Base-by-base conservation (phyloP, 2,888 invertebrate genomes). In the Trichopoda pennipes region DNA sequence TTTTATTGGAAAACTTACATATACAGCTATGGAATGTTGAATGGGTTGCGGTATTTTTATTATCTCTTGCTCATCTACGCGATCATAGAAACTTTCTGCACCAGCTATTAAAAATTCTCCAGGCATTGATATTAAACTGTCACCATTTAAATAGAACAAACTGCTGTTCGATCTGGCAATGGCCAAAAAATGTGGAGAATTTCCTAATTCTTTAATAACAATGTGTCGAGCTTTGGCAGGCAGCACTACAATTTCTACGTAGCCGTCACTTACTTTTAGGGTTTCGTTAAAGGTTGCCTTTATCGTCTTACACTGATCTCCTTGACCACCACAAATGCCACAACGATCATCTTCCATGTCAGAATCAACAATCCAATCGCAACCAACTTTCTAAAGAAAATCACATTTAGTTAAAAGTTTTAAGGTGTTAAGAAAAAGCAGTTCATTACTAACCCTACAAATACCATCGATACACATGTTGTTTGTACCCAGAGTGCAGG, bases 291-390 rank as follows among this genome's bases (percentile, higher is more conserved):
- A 90, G 28, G 86, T 78, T 38, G 90, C 94, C 82, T 93, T 92
- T 76, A 94, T 93, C 35, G 94, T 95, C 87, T 94, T 94, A 90
- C 97, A 97, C 80, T 94, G 94, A 17, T 95, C 94, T 12, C 96
- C 96, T 88, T 95, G 94, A 7, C 97, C 97, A 86, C 95, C 95
- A 88, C 97, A 97, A 66, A 96, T 92, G 8, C 97, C 97, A 89
- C 97, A 97, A 60, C 94, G 93, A 91, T 97, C 97, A 87, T 96
- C 96, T 86, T 94, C 93, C 38, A 94, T 93, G 69, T 93, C 93
- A 0, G 97, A 97, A 88, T 95, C 95, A 61, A 97, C 94, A 70
- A 93, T 92, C 96, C 97, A 97, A 92, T 97, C 97, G 91, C 97
- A 97, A n/a, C 97, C 96, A 69, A 97, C 95, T 92, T 94, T 95